phyloP scores from a whole-genome alignment of 2,888 invertebrate genomes.

The Brachypalpus laphriformis region DNA sequence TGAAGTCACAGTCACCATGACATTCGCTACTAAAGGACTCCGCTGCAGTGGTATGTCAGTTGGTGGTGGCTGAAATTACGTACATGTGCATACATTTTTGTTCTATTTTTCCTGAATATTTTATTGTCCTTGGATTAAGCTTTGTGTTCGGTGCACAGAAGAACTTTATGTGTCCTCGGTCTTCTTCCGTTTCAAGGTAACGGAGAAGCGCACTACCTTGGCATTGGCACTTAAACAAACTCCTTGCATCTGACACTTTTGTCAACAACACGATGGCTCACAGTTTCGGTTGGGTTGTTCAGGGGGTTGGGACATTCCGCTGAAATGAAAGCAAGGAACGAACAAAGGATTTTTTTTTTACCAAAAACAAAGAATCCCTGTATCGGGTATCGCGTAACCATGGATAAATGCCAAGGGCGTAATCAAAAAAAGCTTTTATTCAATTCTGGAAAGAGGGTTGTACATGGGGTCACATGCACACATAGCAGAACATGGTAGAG shows the following conservation, averaged over 20 bases:
- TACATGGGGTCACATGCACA: constrained; percentile 7
- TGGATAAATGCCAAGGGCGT: constrained; percentile 74
- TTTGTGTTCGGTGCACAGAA: constrained; percentile 35
- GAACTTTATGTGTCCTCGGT: constrained; percentile 65
- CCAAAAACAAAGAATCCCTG: constrained; percentile 63
- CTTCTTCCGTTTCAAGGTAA: constrained; percentile 66
- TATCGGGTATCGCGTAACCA: constrained; percentile 69
- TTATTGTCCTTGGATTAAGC: constrained; percentile 74
- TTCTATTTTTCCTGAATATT: constrained; percentile 61
- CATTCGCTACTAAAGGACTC: constrained; percentile 48
- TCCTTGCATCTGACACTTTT: constrained; percentile 73
- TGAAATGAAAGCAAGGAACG: constrained; percentile 1
- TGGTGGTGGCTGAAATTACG: constrained; percentile 27
- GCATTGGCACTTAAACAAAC: constrained; percentile 69
- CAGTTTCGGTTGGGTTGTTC: constrained; percentile 35
- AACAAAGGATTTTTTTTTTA: constrained; percentile 62
- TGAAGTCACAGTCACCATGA: constrained; percentile 65
- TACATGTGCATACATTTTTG: constrained; percentile 26
- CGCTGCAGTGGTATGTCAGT: constrained; percentile 27
- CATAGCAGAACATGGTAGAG: constrained; percentile 16
- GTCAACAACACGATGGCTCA: constrained; percentile 58
- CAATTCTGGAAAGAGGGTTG: constrained; percentile 3
- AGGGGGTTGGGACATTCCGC: background rate
- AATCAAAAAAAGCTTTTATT: constrained; percentile 72
- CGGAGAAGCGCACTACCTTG: constrained; percentile 66